Conservation (phyloP, 1,140 invertebrate species). For the Elysia chlorotica region DNA sequence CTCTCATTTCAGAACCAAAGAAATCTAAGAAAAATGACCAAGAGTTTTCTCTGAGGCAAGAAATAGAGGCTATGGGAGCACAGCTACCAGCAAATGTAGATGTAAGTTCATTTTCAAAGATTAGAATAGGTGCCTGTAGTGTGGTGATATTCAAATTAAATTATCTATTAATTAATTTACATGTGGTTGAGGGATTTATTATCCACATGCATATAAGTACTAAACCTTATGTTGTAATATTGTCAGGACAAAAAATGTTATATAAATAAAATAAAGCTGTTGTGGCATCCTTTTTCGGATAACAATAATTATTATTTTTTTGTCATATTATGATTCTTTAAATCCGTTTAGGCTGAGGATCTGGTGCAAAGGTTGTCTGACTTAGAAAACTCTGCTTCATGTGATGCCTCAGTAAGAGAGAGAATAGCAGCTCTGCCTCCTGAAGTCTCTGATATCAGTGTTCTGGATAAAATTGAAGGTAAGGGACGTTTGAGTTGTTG, state of each 20-base stretch:
- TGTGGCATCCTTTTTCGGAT: not conserved
- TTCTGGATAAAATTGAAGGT: slow-evolving; percentile 73
- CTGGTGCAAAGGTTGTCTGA: slow-evolving; percentile 71
- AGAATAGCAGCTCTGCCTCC: slow-evolving; percentile 90
- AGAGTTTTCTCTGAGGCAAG: slow-evolving; percentile 39
- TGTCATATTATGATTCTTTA: too few species aligned
- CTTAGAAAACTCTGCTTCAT: slow-evolving; percentile 91
- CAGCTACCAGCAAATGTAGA: slow-evolving; percentile 30
- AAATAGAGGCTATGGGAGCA: slow-evolving; percentile 39
- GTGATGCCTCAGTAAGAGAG: slow-evolving; percentile 88
- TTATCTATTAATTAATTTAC: too few species aligned
- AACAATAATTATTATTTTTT: too few species aligned
- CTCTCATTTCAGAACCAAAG: slow-evolving; percentile 19
- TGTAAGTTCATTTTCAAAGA: too few species aligned
- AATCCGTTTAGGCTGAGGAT: slow-evolving; percentile 59
- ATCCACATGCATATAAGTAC: too few species aligned
- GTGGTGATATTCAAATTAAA: too few species aligned
- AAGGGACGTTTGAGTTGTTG: too few species aligned
- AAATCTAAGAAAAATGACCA: slow-evolving; percentile 40
- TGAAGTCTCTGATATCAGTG: slow-evolving; percentile 89
- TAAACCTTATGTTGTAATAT: too few species aligned
- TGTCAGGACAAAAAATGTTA: too few species aligned
- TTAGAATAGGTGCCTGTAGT: too few species aligned
- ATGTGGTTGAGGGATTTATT: too few species aligned
- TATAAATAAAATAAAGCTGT: too few species aligned